Evolutionary conservation across 1,140 invertebrate genomes (phyloP).

Genomic region (Ips nitidus): DNA sequence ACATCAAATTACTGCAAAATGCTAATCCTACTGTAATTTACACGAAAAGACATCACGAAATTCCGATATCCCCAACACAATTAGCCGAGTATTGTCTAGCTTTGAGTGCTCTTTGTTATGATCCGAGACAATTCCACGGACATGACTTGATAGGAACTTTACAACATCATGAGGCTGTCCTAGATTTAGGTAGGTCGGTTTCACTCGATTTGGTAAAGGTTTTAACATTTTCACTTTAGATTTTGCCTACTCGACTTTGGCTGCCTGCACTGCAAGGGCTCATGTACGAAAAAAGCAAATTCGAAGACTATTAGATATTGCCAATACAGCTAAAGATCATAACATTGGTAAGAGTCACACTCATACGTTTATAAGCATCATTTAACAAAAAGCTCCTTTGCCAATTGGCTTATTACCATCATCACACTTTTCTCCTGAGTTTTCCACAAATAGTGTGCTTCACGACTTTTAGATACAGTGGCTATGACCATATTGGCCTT

Average conservation of each 20-base stretch:
- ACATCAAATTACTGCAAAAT: neutral
- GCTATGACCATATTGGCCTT: constrained; percentile 81
- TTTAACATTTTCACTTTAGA: constrained; percentile 48
- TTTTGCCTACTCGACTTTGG: constrained; percentile 66
- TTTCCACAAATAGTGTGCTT: constrained; percentile 41
- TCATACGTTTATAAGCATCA: neutral
- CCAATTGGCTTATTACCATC: neutral
- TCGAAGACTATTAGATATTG: constrained; percentile 72
- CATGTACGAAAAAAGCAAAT: constrained; percentile 79
- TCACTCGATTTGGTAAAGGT: neutral
- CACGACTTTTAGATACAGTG: constrained; percentile 66
- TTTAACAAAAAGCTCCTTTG: neutral
- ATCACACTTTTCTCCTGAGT: constrained; percentile 2
- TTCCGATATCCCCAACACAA: constrained; percentile 70
- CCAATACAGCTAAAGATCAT: constrained; percentile 72
- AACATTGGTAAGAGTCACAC: constrained; percentile 62
- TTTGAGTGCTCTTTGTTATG: constrained; percentile 74
- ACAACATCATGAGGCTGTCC: constrained; percentile 58
- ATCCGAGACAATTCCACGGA: constrained; percentile 79
- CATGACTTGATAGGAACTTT: constrained; percentile 68
- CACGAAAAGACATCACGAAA: constrained; percentile 63
- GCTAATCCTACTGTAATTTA: neutral
- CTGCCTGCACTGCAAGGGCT: constrained; percentile 76
- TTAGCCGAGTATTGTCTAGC: constrained; percentile 75
- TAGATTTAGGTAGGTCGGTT: constrained; percentile 55